Conservation (phyloP, 2,113 vertebrate genomes). For the Dascyllus trimaculatus region DNA sequence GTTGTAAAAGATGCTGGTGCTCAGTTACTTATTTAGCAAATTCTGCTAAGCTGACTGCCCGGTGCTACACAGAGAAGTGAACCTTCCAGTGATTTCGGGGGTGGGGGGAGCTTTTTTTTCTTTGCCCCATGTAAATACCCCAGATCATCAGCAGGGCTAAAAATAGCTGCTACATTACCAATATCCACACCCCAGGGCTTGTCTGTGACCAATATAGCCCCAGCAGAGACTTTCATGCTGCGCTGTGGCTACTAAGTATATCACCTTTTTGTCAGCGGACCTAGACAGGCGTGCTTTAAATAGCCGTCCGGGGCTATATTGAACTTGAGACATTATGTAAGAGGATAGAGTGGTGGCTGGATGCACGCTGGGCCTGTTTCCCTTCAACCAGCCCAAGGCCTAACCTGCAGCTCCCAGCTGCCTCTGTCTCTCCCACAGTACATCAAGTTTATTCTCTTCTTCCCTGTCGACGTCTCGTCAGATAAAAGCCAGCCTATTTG, state of each 20-base stretch:
- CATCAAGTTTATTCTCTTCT: conserved; percentile 12
- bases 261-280: conserved; percentile 87
- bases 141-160: conserved; percentile 79
- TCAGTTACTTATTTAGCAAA: conserved; percentile 27
- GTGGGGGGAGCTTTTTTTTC: conserved; percentile 15
- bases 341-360: conserved; percentile 78
- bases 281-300: conserved; percentile 81
- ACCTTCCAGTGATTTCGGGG: conserved; percentile 9
- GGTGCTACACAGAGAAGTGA: conserved; percentile 25
- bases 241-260: conserved; percentile 82
- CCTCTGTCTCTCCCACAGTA: conserved; percentile 49
- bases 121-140: conserved; percentile 63
- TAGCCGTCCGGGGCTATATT: conserved; percentile 81
- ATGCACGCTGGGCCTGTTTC: conserved; percentile 66
- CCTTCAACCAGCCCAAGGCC: conserved; percentile 59
- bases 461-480: conserved; percentile 34
- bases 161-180: conserved; percentile 81
- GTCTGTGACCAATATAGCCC: conserved; percentile 84
- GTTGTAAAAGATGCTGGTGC: not conserved
- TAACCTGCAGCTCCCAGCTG: conserved; percentile 64
- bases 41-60: conserved; percentile 26
- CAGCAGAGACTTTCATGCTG: conserved; percentile 84
- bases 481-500: conserved; percentile 31
- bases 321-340: conserved; percentile 87
- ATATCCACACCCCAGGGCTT: conserved; percentile 80